Conservation (phyloP, 2,113 vertebrate species). For the Trinectes maculatus region DNA sequence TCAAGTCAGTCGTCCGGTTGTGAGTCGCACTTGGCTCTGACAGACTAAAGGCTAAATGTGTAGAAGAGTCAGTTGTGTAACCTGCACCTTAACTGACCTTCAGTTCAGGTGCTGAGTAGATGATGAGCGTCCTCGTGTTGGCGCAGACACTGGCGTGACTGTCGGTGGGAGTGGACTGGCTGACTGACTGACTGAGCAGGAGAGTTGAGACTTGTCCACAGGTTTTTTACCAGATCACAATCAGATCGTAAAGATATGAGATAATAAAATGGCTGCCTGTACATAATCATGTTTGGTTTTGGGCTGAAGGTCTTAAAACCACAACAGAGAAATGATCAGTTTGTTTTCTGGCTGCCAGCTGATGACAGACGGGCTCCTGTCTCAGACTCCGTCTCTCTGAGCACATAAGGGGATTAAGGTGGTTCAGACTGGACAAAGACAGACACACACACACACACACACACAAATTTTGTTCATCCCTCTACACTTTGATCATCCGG, state of each 20-base stretch:
- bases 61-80: conserved; percentile 18
- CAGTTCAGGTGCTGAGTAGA: too few relatives aligned
- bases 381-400: conserved; percentile 59
- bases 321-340: conserved; percentile 3
- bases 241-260: neutral
- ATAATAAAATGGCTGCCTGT: neutral
- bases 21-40: neutral
- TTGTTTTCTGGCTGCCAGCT: conserved; percentile 19
- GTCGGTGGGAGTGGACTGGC: neutral
- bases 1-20: neutral
- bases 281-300: too few relatives aligned
- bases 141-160: neutral
- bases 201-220: neutral
- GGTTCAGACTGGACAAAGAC: conserved; percentile 24
- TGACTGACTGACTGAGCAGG: neutral
- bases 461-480: neutral
- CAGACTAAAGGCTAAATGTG: neutral
- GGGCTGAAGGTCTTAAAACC: neutral
- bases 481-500: conserved; percentile 19
- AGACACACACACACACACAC: conserved; percentile 7
- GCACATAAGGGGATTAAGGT: conserved; percentile 77
- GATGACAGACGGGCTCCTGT: conserved; percentile 70
- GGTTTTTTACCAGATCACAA: neutral
- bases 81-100: neutral
- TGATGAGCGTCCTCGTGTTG: neutral